These are phyloP conservation scores for Crocallis elinguaria DNA, from an alignment of 2,888 invertebrate genomes.

Conservation along the genomic window DNA sequence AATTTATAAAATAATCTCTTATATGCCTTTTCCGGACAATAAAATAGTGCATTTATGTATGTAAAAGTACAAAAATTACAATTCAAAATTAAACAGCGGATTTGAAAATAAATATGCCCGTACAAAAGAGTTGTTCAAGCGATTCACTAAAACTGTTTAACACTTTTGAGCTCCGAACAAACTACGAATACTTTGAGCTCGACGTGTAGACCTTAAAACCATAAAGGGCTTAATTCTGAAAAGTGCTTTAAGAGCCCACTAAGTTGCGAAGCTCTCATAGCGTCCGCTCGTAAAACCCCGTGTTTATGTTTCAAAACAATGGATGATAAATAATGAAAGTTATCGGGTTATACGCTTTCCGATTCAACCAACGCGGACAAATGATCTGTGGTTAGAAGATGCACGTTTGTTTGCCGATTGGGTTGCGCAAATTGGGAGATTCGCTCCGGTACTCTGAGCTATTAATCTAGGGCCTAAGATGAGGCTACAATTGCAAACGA, in stretches of 20 bases:
- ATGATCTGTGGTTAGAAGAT: constrained; percentile 39
- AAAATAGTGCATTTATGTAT: too few relatives aligned
- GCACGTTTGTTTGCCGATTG: constrained; percentile 21
- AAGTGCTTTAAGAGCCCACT: constrained; percentile 28
- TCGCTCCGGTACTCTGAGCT: constrained; percentile 16
- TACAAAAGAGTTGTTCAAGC: background rate
- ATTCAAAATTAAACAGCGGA: too few relatives aligned
- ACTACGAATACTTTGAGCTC: too few relatives aligned
- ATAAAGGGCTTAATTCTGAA: constrained; percentile 40
- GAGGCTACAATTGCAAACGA: constrained; percentile 1
- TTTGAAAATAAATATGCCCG: background rate
- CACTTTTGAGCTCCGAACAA: too few relatives aligned
- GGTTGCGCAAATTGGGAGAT: constrained; percentile 28
- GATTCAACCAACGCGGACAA: constrained; percentile 34
- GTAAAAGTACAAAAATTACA: too few relatives aligned
- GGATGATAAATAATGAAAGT: constrained; percentile 78
- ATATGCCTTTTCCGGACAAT: too few relatives aligned
- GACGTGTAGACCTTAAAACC: constrained; percentile 25
- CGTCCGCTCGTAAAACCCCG: constrained; percentile 54
- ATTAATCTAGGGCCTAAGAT: constrained; percentile 21
- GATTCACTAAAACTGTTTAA: constrained; percentile 3
- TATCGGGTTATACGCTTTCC: constrained; percentile 50
- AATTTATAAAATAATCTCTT: too few relatives aligned
- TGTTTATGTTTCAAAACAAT: constrained; percentile 73
- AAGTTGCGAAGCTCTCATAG: constrained; percentile 19